These are phyloP conservation scores for Bombyx mori DNA, from an alignment of 1,140 invertebrate species.

Conservation along the genomic window ASM3026992v2 NC_085128.1:6496001-6496500, in stretches of 20 bases:
- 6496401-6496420: slow-evolving; percentile 24
- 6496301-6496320: no score
- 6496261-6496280: no score
- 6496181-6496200: slow-evolving; percentile 21
- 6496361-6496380: slow-evolving; percentile 44
- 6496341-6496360: slow-evolving; percentile 65
- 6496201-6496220: neutral
- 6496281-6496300: no score
- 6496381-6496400: slow-evolving; percentile 16
- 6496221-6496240: slow-evolving; percentile 2
- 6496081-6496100: slow-evolving; percentile 47
- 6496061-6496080: slow-evolving; percentile 46
- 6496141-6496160: slow-evolving; percentile 61
- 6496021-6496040: slow-evolving; percentile 69
- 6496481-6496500: no score
- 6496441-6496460: no score
- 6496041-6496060: slow-evolving; percentile 66
- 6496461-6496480: no score
- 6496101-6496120: slow-evolving; percentile 52
- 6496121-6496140: slow-evolving; percentile 59
- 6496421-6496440: no score
- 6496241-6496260: no score
- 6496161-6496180: slow-evolving; percentile 47
- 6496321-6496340: slow-evolving; percentile 5
- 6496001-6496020: slow-evolving; percentile 21